Evolutionary conservation across 2,888 invertebrate genomes (phyloP).

Genomic region (Abrostola triplasia): DNA sequence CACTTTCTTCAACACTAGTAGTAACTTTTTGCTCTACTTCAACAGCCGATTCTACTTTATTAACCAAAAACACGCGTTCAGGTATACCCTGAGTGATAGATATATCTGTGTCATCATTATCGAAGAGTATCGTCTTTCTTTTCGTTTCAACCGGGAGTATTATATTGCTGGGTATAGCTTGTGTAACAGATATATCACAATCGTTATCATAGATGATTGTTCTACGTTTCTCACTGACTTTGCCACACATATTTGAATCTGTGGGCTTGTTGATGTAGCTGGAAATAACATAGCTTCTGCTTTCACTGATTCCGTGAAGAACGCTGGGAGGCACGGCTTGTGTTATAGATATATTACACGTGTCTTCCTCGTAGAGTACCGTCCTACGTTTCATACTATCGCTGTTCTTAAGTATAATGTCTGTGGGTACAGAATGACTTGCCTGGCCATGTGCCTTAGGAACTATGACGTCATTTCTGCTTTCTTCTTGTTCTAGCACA

Average conservation of each 20-base stretch:
- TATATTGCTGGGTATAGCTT: conserved; percentile 51
- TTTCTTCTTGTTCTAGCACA: conserved; percentile 4
- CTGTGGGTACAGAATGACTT: conserved; percentile 5
- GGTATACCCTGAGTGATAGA: conserved; percentile 42
- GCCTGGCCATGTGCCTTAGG: neutral
- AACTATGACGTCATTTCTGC: neutral
- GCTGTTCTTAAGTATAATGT: conserved; percentile 9
- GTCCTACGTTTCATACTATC: conserved; percentile 41
- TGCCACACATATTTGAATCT: neutral
- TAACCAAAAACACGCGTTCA: conserved; percentile 33
- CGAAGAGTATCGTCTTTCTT: conserved; percentile 31
- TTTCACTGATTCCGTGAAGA: conserved; percentile 8
- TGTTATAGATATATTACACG: conserved; percentile 57
- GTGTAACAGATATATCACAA: conserved; percentile 46
- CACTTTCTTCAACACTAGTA: neutral
- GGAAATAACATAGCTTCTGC: conserved; percentile 10
- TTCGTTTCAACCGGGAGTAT: conserved; percentile 23
- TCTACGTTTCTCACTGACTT: conserved; percentile 4
- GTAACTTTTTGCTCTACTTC: conserved; percentile 2
- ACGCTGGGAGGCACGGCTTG: conserved; percentile 33
- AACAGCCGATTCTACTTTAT: conserved; percentile 26
- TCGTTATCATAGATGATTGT: conserved; percentile 33
- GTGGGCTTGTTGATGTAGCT: neutral
- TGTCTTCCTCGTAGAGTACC: conserved; percentile 45
- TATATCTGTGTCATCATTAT: conserved; percentile 39